These are phyloP conservation scores for Syngnathoides biaculeatus DNA, from an alignment of 2,113 vertebrate genomes.

Conservation along the genomic window DNA sequence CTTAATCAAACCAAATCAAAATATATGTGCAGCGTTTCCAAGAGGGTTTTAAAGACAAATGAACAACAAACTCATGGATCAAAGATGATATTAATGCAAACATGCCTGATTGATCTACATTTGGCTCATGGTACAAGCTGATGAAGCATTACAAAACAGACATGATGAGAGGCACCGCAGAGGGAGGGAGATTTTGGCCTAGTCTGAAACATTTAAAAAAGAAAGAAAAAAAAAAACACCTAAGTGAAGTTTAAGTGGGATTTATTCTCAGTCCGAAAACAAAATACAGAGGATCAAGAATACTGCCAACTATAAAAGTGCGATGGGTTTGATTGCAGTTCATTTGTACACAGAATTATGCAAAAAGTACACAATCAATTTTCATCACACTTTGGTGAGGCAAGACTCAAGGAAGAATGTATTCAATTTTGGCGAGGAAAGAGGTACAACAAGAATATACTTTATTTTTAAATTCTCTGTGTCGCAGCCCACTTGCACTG, in stretches of 20 bases:
- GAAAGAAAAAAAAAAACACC: neutral
- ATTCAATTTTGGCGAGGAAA: too few species aligned
- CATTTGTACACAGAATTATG: too few species aligned
- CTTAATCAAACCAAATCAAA: conserved; percentile 36
- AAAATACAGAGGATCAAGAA: neutral
- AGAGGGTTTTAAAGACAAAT: conserved; percentile 9
- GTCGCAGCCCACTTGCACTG: too few species aligned
- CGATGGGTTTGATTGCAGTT: neutral
- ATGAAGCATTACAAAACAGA: conserved; percentile 16
- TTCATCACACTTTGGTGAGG: too few species aligned
- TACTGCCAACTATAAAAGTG: neutral
- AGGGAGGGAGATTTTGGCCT: neutral
- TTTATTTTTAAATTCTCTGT: too few species aligned
- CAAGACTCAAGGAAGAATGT: too few species aligned
- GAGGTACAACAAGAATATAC: too few species aligned
- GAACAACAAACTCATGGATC: conserved; percentile 35
- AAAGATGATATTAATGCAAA: conserved; percentile 49
- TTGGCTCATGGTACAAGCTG: conserved; percentile 17
- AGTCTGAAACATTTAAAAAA: neutral
- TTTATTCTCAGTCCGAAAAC: neutral
- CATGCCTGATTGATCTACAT: conserved; percentile 23
- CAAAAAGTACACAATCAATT: too few species aligned
- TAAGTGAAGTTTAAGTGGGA: neutral
- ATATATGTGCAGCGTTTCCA: conserved; percentile 23
- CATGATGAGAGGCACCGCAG: conserved; percentile 13